Evolutionary conservation across 2,113 vertebrate species (phyloP).

Genomic region (Crocuta crocuta): DNA sequence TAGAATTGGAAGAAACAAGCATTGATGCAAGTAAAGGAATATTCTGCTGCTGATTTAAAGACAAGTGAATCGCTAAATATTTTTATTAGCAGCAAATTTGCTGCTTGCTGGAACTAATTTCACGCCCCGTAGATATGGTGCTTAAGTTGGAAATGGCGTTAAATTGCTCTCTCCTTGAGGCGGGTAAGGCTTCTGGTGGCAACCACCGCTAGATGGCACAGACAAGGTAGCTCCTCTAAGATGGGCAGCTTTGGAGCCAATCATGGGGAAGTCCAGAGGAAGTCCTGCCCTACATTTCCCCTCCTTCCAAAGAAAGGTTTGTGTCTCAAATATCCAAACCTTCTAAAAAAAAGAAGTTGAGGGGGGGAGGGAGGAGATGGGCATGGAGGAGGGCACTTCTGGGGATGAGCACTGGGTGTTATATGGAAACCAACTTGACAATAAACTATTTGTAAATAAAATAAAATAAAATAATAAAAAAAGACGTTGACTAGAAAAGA

Average conservation of each 20-base stretch:
- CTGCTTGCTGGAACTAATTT: constrained; percentile 93
- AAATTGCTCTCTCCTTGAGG: constrained; percentile 88
- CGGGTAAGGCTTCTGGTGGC: constrained; percentile 45
- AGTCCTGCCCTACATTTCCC: constrained; percentile 23
- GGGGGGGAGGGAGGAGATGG: too few relatives aligned
- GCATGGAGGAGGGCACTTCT: too few relatives aligned
- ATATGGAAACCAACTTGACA: too few relatives aligned
- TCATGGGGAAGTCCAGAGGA: constrained; percentile 43
- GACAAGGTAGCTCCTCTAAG: background rate
- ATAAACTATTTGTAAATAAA: too few relatives aligned
- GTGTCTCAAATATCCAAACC: background rate
- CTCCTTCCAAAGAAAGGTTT: background rate
- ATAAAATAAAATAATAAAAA: background rate
- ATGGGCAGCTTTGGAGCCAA: constrained; percentile 61
- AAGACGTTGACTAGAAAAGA: background rate
- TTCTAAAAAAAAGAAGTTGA: background rate
- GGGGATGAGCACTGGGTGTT: too few relatives aligned
- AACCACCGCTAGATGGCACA: constrained; percentile 68
- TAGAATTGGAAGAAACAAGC: constrained; percentile 85
- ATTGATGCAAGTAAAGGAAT: constrained; percentile 86
- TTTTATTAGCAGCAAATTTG: constrained; percentile 92
- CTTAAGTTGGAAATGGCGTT: constrained; percentile 90
- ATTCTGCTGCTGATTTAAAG: constrained; percentile 88
- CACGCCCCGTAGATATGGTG: constrained; percentile 89
- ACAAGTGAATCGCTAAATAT: constrained; percentile 90